Evolutionary conservation across 2,113 vertebrate species (phyloP).

Genomic region (Lepidothrix coronata): DNA sequence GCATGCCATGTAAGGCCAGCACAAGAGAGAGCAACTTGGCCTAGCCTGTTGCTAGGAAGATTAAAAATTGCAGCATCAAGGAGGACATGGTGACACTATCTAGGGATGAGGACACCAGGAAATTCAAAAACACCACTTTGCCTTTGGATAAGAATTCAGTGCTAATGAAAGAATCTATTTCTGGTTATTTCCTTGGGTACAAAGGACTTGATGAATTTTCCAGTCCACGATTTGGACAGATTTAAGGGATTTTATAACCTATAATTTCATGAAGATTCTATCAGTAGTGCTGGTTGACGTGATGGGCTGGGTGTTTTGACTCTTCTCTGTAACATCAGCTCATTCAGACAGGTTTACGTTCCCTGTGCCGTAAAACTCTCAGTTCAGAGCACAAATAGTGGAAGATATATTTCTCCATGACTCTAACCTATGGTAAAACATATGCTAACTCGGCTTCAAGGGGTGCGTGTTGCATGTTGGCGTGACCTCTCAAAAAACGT

Average conservation of each 20-base stretch:
- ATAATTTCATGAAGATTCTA: slow-evolving; percentile 34
- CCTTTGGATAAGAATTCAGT: slow-evolving; percentile 5
- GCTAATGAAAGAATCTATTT: slow-evolving; percentile 22
- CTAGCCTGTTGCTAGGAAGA: background rate
- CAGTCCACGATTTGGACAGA: slow-evolving; percentile 24
- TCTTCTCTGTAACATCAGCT: background rate
- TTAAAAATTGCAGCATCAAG: background rate
- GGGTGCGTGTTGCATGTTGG: accelerated
- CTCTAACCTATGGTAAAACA: background rate
- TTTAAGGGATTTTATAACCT: slow-evolving; percentile 30
- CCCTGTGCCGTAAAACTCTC: background rate
- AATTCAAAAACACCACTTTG: background rate
- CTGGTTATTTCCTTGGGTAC: slow-evolving; percentile 32
- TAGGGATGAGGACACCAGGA: background rate
- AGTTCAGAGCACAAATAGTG: background rate
- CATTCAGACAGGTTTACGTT: slow-evolving; percentile 33
- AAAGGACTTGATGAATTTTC: slow-evolving; percentile 27
- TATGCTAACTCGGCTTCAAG: background rate
- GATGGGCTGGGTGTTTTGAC: slow-evolving; percentile 7
- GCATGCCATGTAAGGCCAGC: background rate
- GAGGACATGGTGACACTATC: slow-evolving; percentile 18
- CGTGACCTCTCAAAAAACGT: background rate
- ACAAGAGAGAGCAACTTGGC: background rate
- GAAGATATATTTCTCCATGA: slow-evolving; percentile 8
- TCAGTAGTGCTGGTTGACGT: background rate